These are phyloP conservation scores for Atherix ibis DNA, from an alignment of 2,888 invertebrate species.

Conservation along the genomic window DNA sequence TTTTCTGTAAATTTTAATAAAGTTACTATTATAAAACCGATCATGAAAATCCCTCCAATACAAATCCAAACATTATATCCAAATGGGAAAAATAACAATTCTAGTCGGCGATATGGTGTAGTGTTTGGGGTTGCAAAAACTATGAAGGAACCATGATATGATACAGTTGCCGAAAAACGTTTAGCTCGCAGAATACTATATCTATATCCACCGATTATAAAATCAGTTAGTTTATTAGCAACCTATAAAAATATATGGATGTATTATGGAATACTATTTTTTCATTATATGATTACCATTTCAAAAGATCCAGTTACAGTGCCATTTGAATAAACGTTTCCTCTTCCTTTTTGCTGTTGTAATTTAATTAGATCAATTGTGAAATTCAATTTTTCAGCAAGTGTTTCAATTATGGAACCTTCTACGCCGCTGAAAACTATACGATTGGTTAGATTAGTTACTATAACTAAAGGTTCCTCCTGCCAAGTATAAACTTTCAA, in stretches of 20 bases:
- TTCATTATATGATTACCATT: neutral
- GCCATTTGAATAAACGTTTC: neutral
- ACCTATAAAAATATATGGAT: too few relatives aligned
- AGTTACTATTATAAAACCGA: constrained; percentile 2
- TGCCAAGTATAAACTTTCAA: neutral
- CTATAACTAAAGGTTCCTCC: neutral
- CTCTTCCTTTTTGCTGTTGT: neutral
- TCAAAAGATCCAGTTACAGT: neutral
- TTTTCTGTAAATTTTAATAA: constrained; percentile 3
- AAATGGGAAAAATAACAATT: constrained; percentile 9
- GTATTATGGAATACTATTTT: too few relatives aligned
- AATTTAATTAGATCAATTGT: neutral
- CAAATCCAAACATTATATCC: constrained; percentile 5
- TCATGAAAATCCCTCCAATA: constrained; percentile 2
- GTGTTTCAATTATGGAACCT: neutral
- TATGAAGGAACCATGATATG: neutral
- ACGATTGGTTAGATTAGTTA: neutral
- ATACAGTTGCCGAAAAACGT: neutral
- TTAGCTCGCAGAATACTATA: neutral
- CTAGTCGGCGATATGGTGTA: constrained; percentile 5
- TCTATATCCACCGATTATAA: neutral
- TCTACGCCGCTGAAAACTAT: neutral
- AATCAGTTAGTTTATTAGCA: too few relatives aligned
- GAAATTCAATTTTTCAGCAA: neutral
- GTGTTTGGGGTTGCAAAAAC: constrained; percentile 6